Evolutionary conservation across 1,140 invertebrate species (phyloP).

Genomic region (Helicorthomorpha holstii): DNA sequence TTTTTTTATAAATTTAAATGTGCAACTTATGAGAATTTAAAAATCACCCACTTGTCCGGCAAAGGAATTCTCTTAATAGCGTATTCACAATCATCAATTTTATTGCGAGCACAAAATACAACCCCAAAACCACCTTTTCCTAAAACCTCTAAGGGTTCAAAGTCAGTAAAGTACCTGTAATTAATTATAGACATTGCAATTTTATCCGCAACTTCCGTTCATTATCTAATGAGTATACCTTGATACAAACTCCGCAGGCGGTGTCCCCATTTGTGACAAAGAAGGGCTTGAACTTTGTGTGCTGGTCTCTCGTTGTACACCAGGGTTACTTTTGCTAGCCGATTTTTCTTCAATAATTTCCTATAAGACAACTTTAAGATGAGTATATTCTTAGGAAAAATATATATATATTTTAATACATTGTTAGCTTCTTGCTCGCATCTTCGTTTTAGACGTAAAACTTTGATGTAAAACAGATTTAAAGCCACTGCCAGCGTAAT

Average conservation of each 20-base stretch:
- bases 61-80: slow-evolving; percentile 86
- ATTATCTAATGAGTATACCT: neutral
- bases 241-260: slow-evolving; percentile 4
- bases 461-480: slow-evolving; percentile 8
- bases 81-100: slow-evolving; percentile 85
- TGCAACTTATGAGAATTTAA: neutral
- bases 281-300: neutral
- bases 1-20: slow-evolving; percentile 15
- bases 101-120: slow-evolving; percentile 89
- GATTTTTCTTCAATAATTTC: too few species aligned
- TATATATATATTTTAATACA: too few species aligned
- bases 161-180: slow-evolving; percentile 67
- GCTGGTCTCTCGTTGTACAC: too few species aligned
- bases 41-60: slow-evolving; percentile 46
- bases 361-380: too few species aligned
- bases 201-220: neutral
- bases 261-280: neutral
- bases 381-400: too few species aligned
- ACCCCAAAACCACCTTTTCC: slow-evolving; percentile 93
- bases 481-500: slow-evolving; percentile 20
- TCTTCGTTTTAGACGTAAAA: too few species aligned
- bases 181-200: slow-evolving; percentile 21
- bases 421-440: too few species aligned
- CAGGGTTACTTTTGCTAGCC: too few species aligned
- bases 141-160: slow-evolving; percentile 62